These are phyloP conservation scores for Zaprionus lachaisei DNA, from an alignment of 1,140 invertebrate species.

Conservation along the genomic window DNA sequence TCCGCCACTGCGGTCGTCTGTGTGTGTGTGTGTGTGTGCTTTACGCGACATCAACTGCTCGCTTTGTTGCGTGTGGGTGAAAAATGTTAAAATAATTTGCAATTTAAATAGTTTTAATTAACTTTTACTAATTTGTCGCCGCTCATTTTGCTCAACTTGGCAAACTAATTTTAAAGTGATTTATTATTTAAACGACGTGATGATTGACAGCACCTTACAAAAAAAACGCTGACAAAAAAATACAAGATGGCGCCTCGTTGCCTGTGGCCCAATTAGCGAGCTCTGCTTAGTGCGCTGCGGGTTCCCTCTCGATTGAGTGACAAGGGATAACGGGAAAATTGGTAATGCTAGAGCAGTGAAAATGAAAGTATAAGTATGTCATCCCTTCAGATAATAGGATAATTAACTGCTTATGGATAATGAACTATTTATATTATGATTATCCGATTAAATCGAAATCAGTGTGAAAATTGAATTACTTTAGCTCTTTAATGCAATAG, in stretches of 20 bases:
- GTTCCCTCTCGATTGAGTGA: slow-evolving; percentile 31
- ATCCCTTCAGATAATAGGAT: neutral
- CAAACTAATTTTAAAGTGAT: slow-evolving; percentile 83
- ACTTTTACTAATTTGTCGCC: slow-evolving; percentile 79
- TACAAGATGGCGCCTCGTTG: slow-evolving; percentile 30
- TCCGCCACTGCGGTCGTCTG: slow-evolving; percentile 38
- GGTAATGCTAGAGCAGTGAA: neutral
- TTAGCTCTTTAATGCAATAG: slow-evolving; percentile 1
- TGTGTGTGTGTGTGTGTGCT: slow-evolving; percentile 18
- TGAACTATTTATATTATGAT: neutral
- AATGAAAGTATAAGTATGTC: neutral
- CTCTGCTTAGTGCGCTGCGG: slow-evolving; percentile 41
- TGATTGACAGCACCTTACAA: slow-evolving; percentile 64
- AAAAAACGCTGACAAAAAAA: slow-evolving; percentile 19
- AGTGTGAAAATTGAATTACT: neutral
- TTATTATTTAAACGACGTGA: slow-evolving; percentile 80
- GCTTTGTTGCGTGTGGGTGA: slow-evolving; percentile 25
- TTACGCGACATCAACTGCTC: slow-evolving; percentile 5
- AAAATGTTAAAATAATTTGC: slow-evolving; percentile 80
- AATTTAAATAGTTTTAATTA: slow-evolving; percentile 84
- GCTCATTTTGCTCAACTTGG: slow-evolving; percentile 76
- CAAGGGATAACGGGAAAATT: slow-evolving; percentile 21
- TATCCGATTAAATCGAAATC: neutral
- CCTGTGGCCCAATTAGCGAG: slow-evolving; percentile 66
- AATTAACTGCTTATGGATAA: no score